phyloP scores from a whole-genome alignment of 2,888 invertebrate genomes.

The Drosophila cognata region DNA sequence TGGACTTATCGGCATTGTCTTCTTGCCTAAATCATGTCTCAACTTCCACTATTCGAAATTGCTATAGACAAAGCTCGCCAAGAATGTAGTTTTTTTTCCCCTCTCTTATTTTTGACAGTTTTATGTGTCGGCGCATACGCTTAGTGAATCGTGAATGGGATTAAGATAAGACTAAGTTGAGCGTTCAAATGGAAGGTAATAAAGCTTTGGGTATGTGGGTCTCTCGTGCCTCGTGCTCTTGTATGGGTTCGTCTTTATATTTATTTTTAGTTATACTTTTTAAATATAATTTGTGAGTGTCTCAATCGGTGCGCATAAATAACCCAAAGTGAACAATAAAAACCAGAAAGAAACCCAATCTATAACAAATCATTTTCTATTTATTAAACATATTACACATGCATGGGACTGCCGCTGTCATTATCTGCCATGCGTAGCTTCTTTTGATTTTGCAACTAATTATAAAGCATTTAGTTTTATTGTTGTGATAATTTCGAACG shows the following conservation, averaged over 20 bases:
- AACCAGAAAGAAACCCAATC: slow-evolving; percentile 36
- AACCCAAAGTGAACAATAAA: slow-evolving; percentile 22
- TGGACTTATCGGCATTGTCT: slow-evolving; percentile 73
- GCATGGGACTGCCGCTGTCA: not conserved
- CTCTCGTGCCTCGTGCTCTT: slow-evolving; percentile 8
- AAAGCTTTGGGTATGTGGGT: slow-evolving; percentile 59
- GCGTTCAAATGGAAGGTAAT: slow-evolving; percentile 59
- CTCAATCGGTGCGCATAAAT: slow-evolving; percentile 53
- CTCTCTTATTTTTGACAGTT: slow-evolving; percentile 73
- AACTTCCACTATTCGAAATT: slow-evolving; percentile 27
- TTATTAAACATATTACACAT: slow-evolving; percentile 17
- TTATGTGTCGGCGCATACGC: slow-evolving; percentile 72
- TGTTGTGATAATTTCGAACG: slow-evolving; percentile 76
- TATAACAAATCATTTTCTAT: slow-evolving; percentile 67
- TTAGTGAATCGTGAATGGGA: slow-evolving; percentile 77
- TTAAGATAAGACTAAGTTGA: slow-evolving; percentile 78
- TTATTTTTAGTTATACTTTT: slow-evolving; percentile 3
- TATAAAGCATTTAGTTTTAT: slow-evolving; percentile 83
- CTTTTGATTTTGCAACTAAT: slow-evolving; percentile 72
- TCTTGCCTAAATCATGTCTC: slow-evolving; percentile 60
- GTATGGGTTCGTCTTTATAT: not conserved
- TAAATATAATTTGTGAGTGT: slow-evolving; percentile 34
- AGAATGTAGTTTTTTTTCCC: slow-evolving; percentile 34
- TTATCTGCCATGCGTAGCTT: slow-evolving; percentile 15
- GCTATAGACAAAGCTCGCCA: slow-evolving; percentile 47